These are phyloP conservation scores for Micrastur ruficollis DNA, from an alignment of 2,797 vertebrate genomes.

Conservation along the genomic window DNA sequence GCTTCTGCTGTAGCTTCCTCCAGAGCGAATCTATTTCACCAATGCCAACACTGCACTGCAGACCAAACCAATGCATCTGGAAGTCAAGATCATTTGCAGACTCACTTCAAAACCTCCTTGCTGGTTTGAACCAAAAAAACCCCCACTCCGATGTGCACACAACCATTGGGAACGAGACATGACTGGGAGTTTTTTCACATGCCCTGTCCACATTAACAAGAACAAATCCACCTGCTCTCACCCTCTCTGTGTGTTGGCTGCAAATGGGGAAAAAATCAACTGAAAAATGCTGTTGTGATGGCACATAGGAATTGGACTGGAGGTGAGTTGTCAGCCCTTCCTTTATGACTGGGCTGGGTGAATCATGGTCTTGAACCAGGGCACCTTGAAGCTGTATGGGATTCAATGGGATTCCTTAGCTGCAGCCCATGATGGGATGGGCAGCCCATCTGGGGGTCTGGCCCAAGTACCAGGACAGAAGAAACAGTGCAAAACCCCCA, in stretches of 20 bases:
- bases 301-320: background rate
- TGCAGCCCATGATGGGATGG: background rate
- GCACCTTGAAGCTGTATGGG: background rate
- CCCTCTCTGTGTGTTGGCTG: background rate
- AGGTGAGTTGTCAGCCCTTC: background rate
- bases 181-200: background rate
- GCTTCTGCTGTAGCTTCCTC: background rate
- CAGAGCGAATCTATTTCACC: background rate
- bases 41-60: background rate
- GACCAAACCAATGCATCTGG: background rate
- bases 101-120: background rate
- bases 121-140: background rate
- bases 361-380: background rate
- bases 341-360: background rate
- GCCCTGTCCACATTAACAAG: background rate
- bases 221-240: background rate
- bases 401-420: background rate
- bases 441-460: background rate
- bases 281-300: background rate
- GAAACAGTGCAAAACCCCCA: background rate
- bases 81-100: background rate
- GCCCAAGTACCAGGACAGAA: background rate
- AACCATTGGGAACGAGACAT: fast-evolving
- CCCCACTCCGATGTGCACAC: too few species aligned
- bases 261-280: background rate